These are phyloP conservation scores for Caradrina clavipalpis DNA, from an alignment of 2,888 invertebrate species.

Conservation along the genomic window DNA sequence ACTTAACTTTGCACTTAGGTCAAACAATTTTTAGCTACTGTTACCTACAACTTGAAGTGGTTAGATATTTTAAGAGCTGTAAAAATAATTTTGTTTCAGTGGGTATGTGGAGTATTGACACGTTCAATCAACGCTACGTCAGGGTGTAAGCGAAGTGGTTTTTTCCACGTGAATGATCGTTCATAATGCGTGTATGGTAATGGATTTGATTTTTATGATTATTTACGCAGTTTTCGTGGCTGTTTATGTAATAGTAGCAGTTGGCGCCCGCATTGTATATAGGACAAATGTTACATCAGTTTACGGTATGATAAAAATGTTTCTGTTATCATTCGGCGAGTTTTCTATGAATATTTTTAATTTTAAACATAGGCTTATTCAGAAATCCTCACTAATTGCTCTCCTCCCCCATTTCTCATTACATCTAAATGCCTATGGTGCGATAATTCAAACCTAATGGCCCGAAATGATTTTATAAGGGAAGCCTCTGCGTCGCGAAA, in stretches of 20 bases:
- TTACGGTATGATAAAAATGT: slow-evolving; percentile 16
- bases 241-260: slow-evolving; percentile 11
- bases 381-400: slow-evolving; percentile 49
- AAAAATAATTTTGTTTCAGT: slow-evolving; percentile 60
- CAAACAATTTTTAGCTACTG: slow-evolving; percentile 17
- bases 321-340: slow-evolving; percentile 3
- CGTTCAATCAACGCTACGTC: slow-evolving; percentile 74
- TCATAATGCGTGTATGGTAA: slow-evolving; percentile 61
- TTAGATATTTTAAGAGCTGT: slow-evolving; percentile 32
- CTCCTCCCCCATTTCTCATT: slow-evolving; percentile 45
- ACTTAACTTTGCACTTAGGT: slow-evolving; percentile 39
- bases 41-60: slow-evolving; percentile 9
- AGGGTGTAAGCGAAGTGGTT: slow-evolving; percentile 68
- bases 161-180: slow-evolving; percentile 67
- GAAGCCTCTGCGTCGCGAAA: slow-evolving; percentile 33
- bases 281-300: background rate
- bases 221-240: slow-evolving; percentile 21
- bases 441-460: slow-evolving; percentile 52
- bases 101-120: slow-evolving; percentile 71
- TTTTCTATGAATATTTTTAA: slow-evolving; percentile 22
- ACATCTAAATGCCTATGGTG: slow-evolving; percentile 44
- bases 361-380: slow-evolving; percentile 22
- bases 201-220: slow-evolving; percentile 46
- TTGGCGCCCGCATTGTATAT: slow-evolving; percentile 40
- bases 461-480: slow-evolving; percentile 51